Conservation (phyloP, 2,797 vertebrate species). For the Gadopsis marmoratus region DNA sequence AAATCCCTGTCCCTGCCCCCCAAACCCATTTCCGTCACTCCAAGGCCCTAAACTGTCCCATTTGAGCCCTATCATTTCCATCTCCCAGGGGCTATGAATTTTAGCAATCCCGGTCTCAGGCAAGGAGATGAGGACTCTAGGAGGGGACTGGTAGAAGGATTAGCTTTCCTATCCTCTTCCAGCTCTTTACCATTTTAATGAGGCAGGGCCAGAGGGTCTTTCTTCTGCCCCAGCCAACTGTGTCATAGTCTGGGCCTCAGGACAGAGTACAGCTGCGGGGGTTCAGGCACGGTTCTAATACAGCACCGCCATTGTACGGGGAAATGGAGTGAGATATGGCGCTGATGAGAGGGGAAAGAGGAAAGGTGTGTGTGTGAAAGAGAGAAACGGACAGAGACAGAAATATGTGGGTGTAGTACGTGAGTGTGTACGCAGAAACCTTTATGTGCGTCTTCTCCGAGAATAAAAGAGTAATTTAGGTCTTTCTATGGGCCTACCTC, state of each 20-base stretch:
- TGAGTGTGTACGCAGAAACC: conserved; percentile 37
- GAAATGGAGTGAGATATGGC: conserved; percentile 74
- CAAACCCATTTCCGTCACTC: conserved; percentile 33
- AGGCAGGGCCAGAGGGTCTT: conserved; percentile 73
- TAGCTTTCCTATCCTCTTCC: conserved; percentile 72
- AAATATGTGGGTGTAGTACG: conserved; percentile 53
- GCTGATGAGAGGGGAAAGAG: conserved; percentile 58
- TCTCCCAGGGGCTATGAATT: conserved; percentile 68
- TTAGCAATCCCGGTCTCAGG: conserved; percentile 60
- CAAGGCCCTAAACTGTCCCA: conserved; percentile 54
- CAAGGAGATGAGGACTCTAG: conserved; percentile 67
- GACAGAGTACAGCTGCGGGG: conserved; percentile 54
- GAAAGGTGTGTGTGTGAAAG: conserved; percentile 47
- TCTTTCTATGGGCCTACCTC: conserved; percentile 74
- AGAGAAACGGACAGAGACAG: conserved; percentile 40
- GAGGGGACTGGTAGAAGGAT: conserved; percentile 71
- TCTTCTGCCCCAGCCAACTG: conserved; percentile 79
- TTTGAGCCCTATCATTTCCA: conserved; percentile 66
- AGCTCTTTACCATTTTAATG: conserved; percentile 86
- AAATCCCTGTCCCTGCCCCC: conserved; percentile 30
- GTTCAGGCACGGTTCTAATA: conserved; percentile 66
- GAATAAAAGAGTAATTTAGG: conserved; percentile 82
- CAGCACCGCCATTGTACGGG: conserved; percentile 59
- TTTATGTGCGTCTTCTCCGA: conserved; percentile 47
- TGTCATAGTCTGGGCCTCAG: conserved; percentile 76